Percentiles rank a stretch among this genome's conserved stretches.
Evolutionary conservation across 2,797 vertebrate species (phyloP).

Genomic region (Intellagama lesueurii): DNA sequence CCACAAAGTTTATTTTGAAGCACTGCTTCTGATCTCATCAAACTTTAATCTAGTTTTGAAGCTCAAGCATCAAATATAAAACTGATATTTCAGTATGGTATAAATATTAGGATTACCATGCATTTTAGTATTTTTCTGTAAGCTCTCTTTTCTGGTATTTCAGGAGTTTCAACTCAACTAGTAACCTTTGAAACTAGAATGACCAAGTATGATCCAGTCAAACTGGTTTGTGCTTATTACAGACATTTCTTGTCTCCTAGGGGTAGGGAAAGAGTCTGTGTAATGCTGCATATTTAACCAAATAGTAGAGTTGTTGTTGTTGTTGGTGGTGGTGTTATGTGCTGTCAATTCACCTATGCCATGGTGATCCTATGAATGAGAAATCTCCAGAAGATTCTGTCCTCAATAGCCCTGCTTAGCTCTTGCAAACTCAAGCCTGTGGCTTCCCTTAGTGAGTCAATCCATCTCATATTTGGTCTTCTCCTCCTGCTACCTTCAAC

Average conservation of each 20-base stretch:
- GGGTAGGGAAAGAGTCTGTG: not conserved
- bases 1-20: not conserved
- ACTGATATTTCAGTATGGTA: not conserved
- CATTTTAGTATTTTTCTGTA: slow-evolving; percentile 1
- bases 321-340: not conserved
- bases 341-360: not conserved
- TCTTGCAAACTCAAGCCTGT: no score
- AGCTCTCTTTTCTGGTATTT: not conserved
- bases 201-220: not conserved
- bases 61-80: not conserved
- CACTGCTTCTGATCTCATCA: not conserved
- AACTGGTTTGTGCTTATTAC: slow-evolving; percentile 13
- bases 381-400: no score
- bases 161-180: slow-evolving; percentile 5
- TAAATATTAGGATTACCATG: not conserved
- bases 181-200: not conserved
- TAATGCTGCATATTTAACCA: not conserved
- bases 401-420: no score
- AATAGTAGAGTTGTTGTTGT: not conserved
- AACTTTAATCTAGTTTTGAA: not conserved
- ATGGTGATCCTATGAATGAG: no score
- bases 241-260: not conserved
- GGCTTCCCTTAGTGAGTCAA: no score
- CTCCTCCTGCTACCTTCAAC: no score
- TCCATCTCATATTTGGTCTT: no score